Conservation (phyloP, 2,797 vertebrate genomes). For the Bradypodion pumilum region DNA sequence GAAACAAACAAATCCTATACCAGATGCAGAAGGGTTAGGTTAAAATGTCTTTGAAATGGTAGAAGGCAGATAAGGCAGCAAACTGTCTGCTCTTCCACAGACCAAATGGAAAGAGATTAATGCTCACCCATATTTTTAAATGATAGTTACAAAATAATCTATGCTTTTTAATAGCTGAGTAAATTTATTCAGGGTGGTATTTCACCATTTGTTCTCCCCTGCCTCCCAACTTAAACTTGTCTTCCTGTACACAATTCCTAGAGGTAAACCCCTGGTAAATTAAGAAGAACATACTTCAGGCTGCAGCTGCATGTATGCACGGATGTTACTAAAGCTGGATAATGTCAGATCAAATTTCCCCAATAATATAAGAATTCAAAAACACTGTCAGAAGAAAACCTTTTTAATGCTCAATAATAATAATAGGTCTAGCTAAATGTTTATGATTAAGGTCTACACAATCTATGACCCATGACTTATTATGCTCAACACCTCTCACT, state of each 20-base stretch:
- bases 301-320: neutral
- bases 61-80: too few species aligned
- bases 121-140: too few species aligned
- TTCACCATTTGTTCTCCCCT: neutral
- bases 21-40: too few species aligned
- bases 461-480: slow-evolving; percentile 66
- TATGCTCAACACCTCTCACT: slow-evolving; percentile 27
- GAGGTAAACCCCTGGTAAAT: neutral
- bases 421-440: slow-evolving; percentile 55
- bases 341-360: slow-evolving; percentile 9
- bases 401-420: slow-evolving; percentile 56
- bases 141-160: neutral
- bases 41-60: too few species aligned
- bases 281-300: neutral
- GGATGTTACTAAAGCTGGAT: neutral
- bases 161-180: accelerated
- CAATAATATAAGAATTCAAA: slow-evolving; percentile 34
- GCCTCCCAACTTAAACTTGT: neutral
- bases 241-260: neutral
- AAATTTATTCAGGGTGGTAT: neutral
- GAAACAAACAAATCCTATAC: too few species aligned
- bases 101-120: too few species aligned
- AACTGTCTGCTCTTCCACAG: too few species aligned
- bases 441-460: slow-evolving; percentile 59
- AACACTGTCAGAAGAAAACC: slow-evolving; percentile 15